Conservation (phyloP, 2,888 invertebrate species). For the Aleiodes alternator region DNA sequence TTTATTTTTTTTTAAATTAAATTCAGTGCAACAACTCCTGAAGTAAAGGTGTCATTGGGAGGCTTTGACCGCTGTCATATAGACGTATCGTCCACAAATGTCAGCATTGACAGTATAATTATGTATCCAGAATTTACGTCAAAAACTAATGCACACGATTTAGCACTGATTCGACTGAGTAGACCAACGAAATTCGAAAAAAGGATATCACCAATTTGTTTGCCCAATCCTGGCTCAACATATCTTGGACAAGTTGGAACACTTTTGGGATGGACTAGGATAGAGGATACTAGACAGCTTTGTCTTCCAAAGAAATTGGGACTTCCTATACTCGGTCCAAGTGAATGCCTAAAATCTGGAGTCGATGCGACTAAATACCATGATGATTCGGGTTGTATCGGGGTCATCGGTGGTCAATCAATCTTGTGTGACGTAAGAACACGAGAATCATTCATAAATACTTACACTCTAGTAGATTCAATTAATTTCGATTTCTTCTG, state of each 20-base stretch:
- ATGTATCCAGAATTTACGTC: slow-evolving; percentile 78
- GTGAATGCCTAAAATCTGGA: slow-evolving; percentile 75
- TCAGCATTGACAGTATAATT: slow-evolving; percentile 77
- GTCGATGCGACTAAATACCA: slow-evolving; percentile 70
- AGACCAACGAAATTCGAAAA: slow-evolving; percentile 77
- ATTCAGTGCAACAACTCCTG: slow-evolving; percentile 65
- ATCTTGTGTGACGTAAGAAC: slow-evolving; percentile 77
- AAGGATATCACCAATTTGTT: slow-evolving; percentile 78
- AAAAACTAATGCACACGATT: slow-evolving; percentile 77
- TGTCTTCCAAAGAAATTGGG: slow-evolving; percentile 78
- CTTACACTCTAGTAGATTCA: not conserved
- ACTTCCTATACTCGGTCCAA: slow-evolving; percentile 76
- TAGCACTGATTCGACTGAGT: slow-evolving; percentile 78
- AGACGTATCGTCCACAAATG: slow-evolving; percentile 76
- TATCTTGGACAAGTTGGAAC: slow-evolving; percentile 78
- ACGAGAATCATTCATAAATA: not conserved
- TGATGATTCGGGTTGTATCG: slow-evolving; percentile 78
- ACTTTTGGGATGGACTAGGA: slow-evolving; percentile 75
- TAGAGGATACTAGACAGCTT: slow-evolving; percentile 59
- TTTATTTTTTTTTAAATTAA: slow-evolving; percentile 11
- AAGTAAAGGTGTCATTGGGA: slow-evolving; percentile 78
- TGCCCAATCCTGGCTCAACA: slow-evolving; percentile 77
- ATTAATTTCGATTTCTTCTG: slow-evolving; percentile 13
- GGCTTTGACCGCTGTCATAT: slow-evolving; percentile 77
- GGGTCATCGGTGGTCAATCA: slow-evolving; percentile 76